Conservation (phyloP, 2,797 vertebrate genomes). For the Sciaenops ocellatus region DNA sequence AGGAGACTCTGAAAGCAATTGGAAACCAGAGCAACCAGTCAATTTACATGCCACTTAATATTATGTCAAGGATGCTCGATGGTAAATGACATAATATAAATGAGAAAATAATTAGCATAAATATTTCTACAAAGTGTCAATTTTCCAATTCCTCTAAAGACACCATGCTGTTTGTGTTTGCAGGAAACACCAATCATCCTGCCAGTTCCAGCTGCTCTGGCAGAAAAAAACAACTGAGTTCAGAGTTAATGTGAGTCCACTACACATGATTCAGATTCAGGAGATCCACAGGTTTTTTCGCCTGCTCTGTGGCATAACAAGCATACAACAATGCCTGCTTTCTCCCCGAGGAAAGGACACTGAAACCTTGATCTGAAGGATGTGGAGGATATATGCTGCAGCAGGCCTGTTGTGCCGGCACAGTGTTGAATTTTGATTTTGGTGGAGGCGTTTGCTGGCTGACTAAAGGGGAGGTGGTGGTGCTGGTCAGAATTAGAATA, state of each 20-base stretch:
- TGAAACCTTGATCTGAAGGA: neutral
- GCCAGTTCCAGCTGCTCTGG: neutral
- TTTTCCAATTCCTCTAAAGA: neutral
- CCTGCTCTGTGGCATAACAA: conserved; percentile 2
- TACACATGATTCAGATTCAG: conserved; percentile 1
- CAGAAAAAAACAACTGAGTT: neutral
- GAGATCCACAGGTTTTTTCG: neutral
- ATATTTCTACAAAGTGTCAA: neutral
- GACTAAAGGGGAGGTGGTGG: neutral
- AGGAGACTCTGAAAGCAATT: too few relatives aligned
- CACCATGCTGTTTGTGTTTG: neutral
- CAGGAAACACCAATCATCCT: neutral
- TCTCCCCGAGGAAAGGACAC: neutral
- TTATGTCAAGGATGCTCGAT: too few relatives aligned
- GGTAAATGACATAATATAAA: neutral
- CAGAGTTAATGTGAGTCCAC: neutral
- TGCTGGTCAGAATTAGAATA: neutral
- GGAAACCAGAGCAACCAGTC: too few relatives aligned
- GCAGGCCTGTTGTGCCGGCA: neutral
- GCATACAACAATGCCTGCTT: conserved; percentile 9
- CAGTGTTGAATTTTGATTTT: neutral
- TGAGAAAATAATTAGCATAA: neutral
- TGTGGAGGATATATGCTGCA: neutral
- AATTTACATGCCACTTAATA: too few relatives aligned
- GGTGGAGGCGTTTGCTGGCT: neutral